These are phyloP conservation scores for Bilobella aurantiaca DNA, from an alignment of 1,140 invertebrate genomes.

Conservation along the genomic window DNA sequence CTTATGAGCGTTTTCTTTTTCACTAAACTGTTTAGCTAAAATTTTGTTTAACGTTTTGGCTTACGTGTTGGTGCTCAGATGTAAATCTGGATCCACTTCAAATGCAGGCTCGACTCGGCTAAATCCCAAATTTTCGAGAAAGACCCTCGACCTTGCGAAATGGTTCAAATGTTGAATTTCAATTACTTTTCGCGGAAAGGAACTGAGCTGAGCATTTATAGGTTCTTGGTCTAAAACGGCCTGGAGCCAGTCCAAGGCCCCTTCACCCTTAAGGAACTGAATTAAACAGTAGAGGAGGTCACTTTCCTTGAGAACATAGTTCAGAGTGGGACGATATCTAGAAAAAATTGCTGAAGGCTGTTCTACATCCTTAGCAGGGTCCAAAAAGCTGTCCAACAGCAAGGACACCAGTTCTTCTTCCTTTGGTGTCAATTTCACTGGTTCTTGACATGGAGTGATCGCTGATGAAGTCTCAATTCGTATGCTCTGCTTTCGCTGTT, in stretches of 20 bases:
- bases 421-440: too few species aligned
- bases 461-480: not conserved
- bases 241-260: conserved; percentile 31
- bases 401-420: conserved; percentile 13
- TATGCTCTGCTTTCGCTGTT: not conserved
- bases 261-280: conserved; percentile 29
- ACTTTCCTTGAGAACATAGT: conserved; percentile 23
- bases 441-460: not conserved
- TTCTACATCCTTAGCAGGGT: conserved; percentile 24
- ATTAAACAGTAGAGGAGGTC: conserved; percentile 32
- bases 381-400: conserved; percentile 29
- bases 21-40: not conserved
- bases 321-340: conserved; percentile 23
- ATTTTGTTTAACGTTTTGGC: not conserved
- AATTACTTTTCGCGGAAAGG: conserved; percentile 9
- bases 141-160: conserved; percentile 27
- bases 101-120: conserved; percentile 22
- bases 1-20: not conserved
- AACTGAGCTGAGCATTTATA: too few species aligned
- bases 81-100: conserved; percentile 25
- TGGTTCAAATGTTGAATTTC: conserved; percentile 26
- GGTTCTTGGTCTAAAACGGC: conserved; percentile 28
- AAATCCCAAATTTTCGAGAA: conserved; percentile 27
- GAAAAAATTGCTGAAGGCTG: conserved; percentile 27
- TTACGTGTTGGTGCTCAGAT: too few species aligned